Evolutionary conservation across 2,888 invertebrate species (phyloP).

Genomic region (Frankliniella fusca): DNA sequence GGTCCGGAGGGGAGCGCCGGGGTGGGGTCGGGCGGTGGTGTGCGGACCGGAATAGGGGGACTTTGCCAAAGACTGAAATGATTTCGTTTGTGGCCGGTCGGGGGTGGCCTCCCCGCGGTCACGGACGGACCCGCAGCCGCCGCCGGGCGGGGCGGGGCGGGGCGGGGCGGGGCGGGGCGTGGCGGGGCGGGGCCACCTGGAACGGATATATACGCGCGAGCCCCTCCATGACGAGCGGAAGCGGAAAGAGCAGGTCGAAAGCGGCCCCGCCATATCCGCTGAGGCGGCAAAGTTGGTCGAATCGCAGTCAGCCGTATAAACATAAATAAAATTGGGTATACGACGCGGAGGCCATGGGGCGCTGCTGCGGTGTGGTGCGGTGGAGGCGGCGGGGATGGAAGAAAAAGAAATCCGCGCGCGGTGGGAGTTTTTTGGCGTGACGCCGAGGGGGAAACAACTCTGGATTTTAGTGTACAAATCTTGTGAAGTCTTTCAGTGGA

Average conservation of each 20-base stretch:
- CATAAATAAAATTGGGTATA: conserved; percentile 3
- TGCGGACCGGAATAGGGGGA: background rate
- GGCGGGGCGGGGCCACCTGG: too few relatives aligned
- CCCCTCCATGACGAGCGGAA: background rate
- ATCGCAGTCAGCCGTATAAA: background rate
- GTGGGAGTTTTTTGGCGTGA: background rate
- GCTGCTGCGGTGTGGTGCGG: too few relatives aligned
- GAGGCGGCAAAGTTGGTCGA: conserved; percentile 13
- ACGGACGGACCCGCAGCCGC: background rate
- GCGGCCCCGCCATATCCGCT: background rate
- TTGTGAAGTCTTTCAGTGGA: too few relatives aligned
- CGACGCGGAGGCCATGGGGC: too few relatives aligned
- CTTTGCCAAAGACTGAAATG: conserved; percentile 11
- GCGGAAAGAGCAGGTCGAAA: background rate
- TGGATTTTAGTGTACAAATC: too few relatives aligned
- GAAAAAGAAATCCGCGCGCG: background rate
- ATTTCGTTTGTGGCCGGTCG: background rate
- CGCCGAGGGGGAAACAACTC: background rate
- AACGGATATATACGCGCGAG: background rate
- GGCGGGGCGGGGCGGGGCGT: too few relatives aligned
- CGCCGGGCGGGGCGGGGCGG: background rate
- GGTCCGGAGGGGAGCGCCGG: background rate
- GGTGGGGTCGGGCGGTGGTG: too few relatives aligned
- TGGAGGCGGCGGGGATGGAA: too few relatives aligned
- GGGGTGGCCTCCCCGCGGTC: background rate